phyloP scores from a whole-genome alignment of 2,113 vertebrate genomes.

The Setophaga coronata region DNA sequence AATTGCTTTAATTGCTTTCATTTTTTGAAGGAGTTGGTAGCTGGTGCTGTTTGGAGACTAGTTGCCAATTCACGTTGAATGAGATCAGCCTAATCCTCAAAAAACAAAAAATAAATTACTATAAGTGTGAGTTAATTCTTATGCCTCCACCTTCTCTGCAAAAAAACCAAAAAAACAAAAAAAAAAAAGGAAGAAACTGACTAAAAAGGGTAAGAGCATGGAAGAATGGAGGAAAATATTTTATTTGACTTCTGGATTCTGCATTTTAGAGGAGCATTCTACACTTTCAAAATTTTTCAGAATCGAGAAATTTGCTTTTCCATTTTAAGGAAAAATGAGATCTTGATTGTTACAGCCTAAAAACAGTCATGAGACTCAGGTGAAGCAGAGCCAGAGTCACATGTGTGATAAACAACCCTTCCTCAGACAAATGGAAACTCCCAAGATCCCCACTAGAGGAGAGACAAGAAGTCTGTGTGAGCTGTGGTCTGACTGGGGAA shows the following conservation, averaged over 20 bases:
- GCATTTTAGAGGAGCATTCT: not conserved
- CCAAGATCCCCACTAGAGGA: not conserved
- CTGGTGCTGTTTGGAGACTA: not conserved
- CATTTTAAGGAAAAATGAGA: not conserved
- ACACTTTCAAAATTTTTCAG: not conserved
- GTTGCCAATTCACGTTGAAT: not conserved
- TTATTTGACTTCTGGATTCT: not conserved
- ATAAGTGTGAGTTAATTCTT: not conserved
- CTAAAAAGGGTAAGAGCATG: not conserved
- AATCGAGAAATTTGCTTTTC: not conserved
- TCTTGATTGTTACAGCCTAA: not conserved
- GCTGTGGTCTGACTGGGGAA: constrained; percentile 11
- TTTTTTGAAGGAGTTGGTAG: not conserved
- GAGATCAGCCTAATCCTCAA: not conserved
- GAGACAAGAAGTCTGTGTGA: not conserved
- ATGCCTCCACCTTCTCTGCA: not conserved
- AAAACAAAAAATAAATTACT: not conserved
- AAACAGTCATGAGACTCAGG: not conserved
- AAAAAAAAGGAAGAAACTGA: not conserved
- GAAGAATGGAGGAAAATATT: not conserved
- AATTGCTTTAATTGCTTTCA: not conserved
- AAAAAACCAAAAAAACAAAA: not conserved
- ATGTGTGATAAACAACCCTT: not conserved
- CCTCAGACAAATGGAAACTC: constrained; percentile 6
- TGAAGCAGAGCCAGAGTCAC: not conserved